phyloP scores from a whole-genome alignment of 2,888 invertebrate genomes.

The Melipona beecheii region DNA sequence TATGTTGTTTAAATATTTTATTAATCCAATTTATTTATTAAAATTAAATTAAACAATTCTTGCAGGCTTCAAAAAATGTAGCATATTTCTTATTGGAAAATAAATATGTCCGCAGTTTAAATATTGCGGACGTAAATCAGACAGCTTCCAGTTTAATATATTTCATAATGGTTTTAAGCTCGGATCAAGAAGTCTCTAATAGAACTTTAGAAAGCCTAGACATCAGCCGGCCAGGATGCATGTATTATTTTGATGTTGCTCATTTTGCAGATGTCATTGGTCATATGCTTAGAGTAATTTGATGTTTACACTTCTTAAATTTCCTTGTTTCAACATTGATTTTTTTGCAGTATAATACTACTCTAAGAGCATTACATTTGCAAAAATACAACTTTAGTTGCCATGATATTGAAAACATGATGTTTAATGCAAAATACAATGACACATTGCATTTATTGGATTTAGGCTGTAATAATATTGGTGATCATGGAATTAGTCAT shows the following conservation, averaged over 20 bases:
- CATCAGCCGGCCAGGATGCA: conserved; percentile 81
- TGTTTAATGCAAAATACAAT: conserved; percentile 85
- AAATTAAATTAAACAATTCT: conserved; percentile 17
- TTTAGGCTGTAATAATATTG: conserved; percentile 87
- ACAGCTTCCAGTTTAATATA: conserved; percentile 86
- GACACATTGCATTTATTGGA: conserved; percentile 86
- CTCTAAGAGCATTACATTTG: conserved; percentile 86
- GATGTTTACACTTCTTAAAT: neutral
- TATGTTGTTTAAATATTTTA: neutral
- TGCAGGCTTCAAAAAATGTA: conserved; percentile 85
- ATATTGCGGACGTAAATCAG: conserved; percentile 87
- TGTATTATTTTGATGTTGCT: conserved; percentile 73
- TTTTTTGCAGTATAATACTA: conserved; percentile 79
- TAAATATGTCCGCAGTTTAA: conserved; percentile 84
- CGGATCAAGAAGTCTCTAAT: conserved; percentile 79
- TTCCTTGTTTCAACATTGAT: neutral
- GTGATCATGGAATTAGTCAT: conserved; percentile 86
- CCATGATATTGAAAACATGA: conserved; percentile 87
- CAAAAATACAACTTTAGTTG: conserved; percentile 87
- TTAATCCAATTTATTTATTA: neutral
- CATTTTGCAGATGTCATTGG: conserved; percentile 80
- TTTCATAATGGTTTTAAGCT: conserved; percentile 84
- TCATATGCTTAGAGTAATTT: conserved; percentile 79
- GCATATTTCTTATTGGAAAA: conserved; percentile 85
- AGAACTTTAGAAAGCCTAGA: conserved; percentile 81